Conservation (phyloP, 2,113 vertebrate genomes). For the Eurypyga helias region DNA sequence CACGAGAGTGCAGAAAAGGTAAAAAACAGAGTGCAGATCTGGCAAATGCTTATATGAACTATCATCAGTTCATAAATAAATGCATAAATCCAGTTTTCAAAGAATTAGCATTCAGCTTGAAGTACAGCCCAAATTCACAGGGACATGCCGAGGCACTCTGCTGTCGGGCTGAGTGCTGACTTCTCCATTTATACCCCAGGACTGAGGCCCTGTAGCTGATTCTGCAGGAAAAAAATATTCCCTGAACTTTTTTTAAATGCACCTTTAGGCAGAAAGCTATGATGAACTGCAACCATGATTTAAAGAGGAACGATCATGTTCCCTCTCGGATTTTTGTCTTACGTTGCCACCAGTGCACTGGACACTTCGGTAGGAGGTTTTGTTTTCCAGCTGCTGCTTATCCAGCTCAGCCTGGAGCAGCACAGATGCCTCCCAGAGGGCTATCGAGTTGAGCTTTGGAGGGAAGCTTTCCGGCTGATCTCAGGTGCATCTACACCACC, state of each 20-base stretch:
- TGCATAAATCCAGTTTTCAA: background rate
- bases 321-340: background rate
- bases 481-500: background rate
- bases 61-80: too few relatives aligned
- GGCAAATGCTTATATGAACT: background rate
- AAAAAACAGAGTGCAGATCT: background rate
- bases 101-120: background rate
- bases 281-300: background rate
- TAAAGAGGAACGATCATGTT: background rate
- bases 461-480: background rate
- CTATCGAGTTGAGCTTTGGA: background rate
- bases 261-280: background rate
- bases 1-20: background rate
- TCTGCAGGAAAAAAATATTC: background rate
- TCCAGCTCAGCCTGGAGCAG: background rate
- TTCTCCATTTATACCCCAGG: background rate
- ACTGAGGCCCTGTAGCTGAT: background rate
- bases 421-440: background rate
- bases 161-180: background rate
- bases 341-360: background rate
- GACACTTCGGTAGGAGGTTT: background rate
- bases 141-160: rapidly evolving
- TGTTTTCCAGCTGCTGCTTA: background rate
- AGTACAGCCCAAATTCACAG: background rate
- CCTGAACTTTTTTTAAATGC: background rate